phyloP scores from a whole-genome alignment of 2,113 vertebrate genomes.

The Odontophorus gujanensis region DNA sequence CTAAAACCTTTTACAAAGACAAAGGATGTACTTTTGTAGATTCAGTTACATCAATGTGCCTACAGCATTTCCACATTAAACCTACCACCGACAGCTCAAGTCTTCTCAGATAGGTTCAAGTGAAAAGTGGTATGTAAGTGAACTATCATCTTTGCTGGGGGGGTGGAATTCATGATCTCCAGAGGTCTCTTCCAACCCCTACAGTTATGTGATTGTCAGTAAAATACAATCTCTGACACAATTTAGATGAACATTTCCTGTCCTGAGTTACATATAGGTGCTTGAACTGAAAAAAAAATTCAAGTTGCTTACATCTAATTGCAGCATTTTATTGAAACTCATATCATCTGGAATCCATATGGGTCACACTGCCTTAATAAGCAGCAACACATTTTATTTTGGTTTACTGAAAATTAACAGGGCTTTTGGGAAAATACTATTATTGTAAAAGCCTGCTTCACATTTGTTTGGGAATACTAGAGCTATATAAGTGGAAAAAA shows the following conservation, averaged over 20 bases:
- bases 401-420: conserved; percentile 84
- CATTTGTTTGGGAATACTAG: conserved; percentile 77
- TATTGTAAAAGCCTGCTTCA: conserved; percentile 78
- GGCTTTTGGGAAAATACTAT: conserved; percentile 79
- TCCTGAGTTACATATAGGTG: conserved; percentile 62
- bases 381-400: conserved; percentile 83
- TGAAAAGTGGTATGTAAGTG: conserved; percentile 4
- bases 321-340: conserved; percentile 71
- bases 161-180: too few species aligned
- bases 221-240: conserved; percentile 64
- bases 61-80: neutral
- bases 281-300: conserved; percentile 69
- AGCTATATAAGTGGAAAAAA: conserved; percentile 74
- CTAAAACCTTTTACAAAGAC: neutral
- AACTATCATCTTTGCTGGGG: neutral
- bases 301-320: conserved; percentile 60
- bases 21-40: neutral
- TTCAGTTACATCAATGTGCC: neutral
- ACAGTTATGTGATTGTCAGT: neutral
- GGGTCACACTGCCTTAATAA: conserved; percentile 79
- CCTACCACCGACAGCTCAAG: neutral
- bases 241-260: conserved; percentile 64
- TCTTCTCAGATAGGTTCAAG: neutral
- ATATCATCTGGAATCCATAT: conserved; percentile 82
- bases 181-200: too few species aligned